Evolutionary conservation across 1,140 invertebrate species (phyloP), one percentile per base, ranked within the genome.

Genomic region (Marisa cornuarietis): DNA sequence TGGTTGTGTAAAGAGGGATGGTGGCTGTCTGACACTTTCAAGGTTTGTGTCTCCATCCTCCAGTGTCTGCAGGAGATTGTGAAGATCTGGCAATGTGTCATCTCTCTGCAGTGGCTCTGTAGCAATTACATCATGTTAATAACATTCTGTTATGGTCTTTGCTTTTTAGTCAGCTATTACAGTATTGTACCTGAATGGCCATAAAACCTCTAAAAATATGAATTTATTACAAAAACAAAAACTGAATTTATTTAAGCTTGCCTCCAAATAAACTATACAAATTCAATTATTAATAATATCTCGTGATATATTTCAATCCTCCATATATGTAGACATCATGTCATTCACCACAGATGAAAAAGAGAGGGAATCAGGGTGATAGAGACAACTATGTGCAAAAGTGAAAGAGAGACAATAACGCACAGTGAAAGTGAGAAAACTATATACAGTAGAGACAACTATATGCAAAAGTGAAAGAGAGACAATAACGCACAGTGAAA

Each of bases 1-100:
- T 42, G 88, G 88, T 49, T 86, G 73, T 16, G 87, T 84, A 80
- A 90, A 90, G n/a, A 90, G 79, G 24, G 88, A 85, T 20, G 89
- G 89, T 22, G 89, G 88, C 31, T 85, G 82, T 58, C 80, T 79
- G 42, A 83, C 76, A 5, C 82, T 79, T 54, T 84, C 85, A 10
- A 87, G 81, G 62, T 87, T 85, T 4, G 79, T 83, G 22, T 88
- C 83, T 5, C 85, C 88, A 49, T 83, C 84, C 54, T 90, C 85
- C 79, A 90, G 76, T 13, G 86, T 83, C 24, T 87, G 86, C 71
- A 90, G 51, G 1, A 90, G 82, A 22, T 85, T 84, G 58, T 87
- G 83, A n/a, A 90, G 79, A 71, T 89, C 87, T 22, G 88, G 88
- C 26, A 90, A 79, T 0, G 84, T 83, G 54, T 85, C 82, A 79